Evolutionary conservation across 2,797 vertebrate species (phyloP).

Genomic region (Bovichtus diacanthus): DNA sequence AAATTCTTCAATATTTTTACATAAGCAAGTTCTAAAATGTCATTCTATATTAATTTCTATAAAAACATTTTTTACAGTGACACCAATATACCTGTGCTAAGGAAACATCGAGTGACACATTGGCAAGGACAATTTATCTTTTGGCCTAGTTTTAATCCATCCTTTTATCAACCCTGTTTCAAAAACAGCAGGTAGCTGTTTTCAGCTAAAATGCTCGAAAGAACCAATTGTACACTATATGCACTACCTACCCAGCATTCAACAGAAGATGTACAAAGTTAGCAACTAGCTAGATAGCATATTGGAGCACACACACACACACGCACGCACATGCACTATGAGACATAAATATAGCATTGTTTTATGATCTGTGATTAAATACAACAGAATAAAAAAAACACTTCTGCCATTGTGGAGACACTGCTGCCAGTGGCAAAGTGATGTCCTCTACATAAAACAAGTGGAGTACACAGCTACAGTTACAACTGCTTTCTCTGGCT

Average conservation of each 20-base stretch:
- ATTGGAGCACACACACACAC: conserved; percentile 4
- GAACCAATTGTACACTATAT: too few relatives aligned
- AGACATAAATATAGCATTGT: conserved; percentile 24
- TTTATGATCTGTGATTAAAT: conserved; percentile 41
- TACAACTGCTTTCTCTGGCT: conserved; percentile 37
- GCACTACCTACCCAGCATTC: too few relatives aligned
- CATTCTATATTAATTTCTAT: too few relatives aligned
- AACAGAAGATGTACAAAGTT: not conserved
- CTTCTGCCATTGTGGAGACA: conserved; percentile 35
- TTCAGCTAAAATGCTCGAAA: too few relatives aligned
- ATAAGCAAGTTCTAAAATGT: too few relatives aligned
- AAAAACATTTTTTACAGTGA: too few relatives aligned
- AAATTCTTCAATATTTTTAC: not conserved
- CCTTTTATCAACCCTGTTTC: too few relatives aligned
- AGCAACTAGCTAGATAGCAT: not conserved
- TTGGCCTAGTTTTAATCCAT: too few relatives aligned
- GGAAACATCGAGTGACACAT: too few relatives aligned
- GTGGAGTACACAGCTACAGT: conserved; percentile 28
- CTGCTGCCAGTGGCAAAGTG: conserved; percentile 58
- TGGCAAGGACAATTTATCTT: too few relatives aligned
- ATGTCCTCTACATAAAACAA: conserved; percentile 51
- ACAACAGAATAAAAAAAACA: conserved; percentile 20
- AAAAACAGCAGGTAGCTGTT: too few relatives aligned
- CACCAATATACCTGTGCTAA: too few relatives aligned
- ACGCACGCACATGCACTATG: not conserved